phyloP scores from a whole-genome alignment of 2,113 vertebrate genomes.

The Rhinichthys klamathensis region DNA sequence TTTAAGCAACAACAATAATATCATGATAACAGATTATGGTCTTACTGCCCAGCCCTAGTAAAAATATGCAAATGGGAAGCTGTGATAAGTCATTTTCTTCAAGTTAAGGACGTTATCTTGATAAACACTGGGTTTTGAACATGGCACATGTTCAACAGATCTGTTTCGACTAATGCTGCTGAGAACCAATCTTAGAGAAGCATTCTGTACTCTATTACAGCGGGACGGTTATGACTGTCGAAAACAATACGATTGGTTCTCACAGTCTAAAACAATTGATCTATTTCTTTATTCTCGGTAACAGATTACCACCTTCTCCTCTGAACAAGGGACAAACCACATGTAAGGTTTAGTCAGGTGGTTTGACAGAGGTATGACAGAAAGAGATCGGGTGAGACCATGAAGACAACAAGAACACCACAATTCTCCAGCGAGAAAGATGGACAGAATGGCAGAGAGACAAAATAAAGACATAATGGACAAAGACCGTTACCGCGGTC shows the following conservation, averaged over 20 bases:
- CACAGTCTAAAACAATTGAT: conserved; percentile 56
- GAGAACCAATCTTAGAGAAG: conserved; percentile 45
- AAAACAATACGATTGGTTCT: conserved; percentile 42
- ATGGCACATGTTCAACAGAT: conserved; percentile 59
- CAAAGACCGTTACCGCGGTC: conserved; percentile 76
- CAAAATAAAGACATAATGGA: conserved; percentile 61
- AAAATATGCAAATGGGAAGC: not conserved
- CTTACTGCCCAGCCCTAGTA: not conserved
- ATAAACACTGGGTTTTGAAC: conserved; percentile 61
- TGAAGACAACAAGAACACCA: conserved; percentile 29
- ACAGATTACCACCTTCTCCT: conserved; percentile 66
- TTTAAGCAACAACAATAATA: not conserved
- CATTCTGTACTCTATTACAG: conserved; percentile 34
- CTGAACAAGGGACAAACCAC: conserved; percentile 52
- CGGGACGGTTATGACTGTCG: conserved; percentile 43
- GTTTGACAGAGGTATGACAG: conserved; percentile 43
- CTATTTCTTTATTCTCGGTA: conserved; percentile 59
- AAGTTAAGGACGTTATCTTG: conserved; percentile 4
- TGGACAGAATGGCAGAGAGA: conserved; percentile 48
- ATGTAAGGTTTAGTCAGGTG: conserved; percentile 28
- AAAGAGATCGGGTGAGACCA: conserved; percentile 19
- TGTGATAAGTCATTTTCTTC: not conserved
- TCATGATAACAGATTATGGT: not conserved
- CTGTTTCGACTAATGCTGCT: conserved; percentile 59
- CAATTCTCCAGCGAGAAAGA: conserved; percentile 20